Conservation (phyloP, 2,797 vertebrate genomes). For the Chanos chanos region DNA sequence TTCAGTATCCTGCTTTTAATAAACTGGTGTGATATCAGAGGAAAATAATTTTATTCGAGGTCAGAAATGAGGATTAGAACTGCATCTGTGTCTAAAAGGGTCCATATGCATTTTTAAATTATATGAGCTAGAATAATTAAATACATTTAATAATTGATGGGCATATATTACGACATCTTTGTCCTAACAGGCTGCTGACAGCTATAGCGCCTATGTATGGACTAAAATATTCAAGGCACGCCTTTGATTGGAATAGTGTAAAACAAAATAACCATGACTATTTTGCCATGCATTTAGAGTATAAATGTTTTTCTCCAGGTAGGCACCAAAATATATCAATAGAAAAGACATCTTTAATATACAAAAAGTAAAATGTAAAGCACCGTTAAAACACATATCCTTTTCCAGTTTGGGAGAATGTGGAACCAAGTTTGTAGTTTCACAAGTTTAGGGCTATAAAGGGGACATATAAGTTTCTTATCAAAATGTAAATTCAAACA, state of each 20-base stretch:
- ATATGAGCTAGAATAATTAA: too few species aligned
- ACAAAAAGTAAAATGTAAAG: conserved; percentile 84
- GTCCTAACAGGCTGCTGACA: too few species aligned
- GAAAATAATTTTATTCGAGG: too few species aligned
- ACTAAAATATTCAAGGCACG: conserved; percentile 89
- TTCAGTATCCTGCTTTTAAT: too few species aligned
- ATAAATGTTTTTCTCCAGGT: conserved; percentile 76
- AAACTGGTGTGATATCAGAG: too few species aligned
- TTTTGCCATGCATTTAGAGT: conserved; percentile 60
- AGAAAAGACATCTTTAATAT: conserved; percentile 73
- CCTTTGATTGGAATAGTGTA: conserved; percentile 67
- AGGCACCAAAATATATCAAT: conserved; percentile 79
- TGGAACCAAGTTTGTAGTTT: conserved; percentile 28
- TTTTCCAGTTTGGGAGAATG: conserved; percentile 44
- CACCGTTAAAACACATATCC: conserved; percentile 63
- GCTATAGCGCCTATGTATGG: conserved; percentile 44
- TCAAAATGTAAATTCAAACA: conserved; percentile 66
- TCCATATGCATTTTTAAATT: too few species aligned
- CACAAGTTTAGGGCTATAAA: conserved; percentile 37
- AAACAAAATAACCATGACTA: conserved; percentile 47
- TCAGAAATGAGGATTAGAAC: too few species aligned
- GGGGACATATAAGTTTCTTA: conserved; percentile 48
- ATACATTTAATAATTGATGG: too few species aligned
- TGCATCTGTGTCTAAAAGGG: too few species aligned
- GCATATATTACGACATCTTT: too few species aligned